Evolutionary conservation across 2,797 vertebrate genomes (phyloP).

Genomic region (Microcaecilia unicolor): DNA sequence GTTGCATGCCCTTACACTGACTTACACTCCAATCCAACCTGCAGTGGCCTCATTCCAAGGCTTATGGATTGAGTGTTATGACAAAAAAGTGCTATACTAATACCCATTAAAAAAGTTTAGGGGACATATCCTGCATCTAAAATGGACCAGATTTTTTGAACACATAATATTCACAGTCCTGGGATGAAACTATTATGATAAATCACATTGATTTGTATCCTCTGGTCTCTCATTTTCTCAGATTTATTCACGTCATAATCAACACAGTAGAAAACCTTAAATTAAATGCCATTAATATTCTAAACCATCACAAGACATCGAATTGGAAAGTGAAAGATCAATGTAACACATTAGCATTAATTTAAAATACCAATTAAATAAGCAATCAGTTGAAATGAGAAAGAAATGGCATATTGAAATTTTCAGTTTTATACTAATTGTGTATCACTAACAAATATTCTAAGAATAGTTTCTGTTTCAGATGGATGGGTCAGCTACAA

Average conservation of each 20-base stretch:
- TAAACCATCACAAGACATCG: conserved; percentile 21
- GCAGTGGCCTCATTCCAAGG: background rate
- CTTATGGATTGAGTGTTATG: background rate
- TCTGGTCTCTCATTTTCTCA: conserved; percentile 11
- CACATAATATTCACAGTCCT: conserved; percentile 3
- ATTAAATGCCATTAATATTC: conserved; percentile 33
- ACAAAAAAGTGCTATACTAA: too few relatives aligned
- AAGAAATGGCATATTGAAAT: too few relatives aligned
- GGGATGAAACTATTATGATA: conserved; percentile 35
- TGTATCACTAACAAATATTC: too few relatives aligned
- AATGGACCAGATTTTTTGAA: background rate
- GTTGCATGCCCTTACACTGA: conserved; percentile 3
- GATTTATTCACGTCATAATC: conserved; percentile 18
- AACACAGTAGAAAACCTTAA: conserved; percentile 8
- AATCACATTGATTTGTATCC: conserved; percentile 25
- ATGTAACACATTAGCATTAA: conserved; percentile 19
- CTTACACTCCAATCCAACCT: conserved; percentile 8
- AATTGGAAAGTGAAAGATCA: conserved; percentile 32
- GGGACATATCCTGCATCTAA: background rate
- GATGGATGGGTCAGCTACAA: too few relatives aligned
- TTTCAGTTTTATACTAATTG: too few relatives aligned
- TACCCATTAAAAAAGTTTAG: conserved; percentile 2
- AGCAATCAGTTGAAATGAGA: conserved; percentile 22
- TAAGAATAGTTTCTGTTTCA: too few relatives aligned
- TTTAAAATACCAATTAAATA: conserved; percentile 4